A percentile compares a stretch with the other conserved stretches of the same genome.
Evolutionary conservation across 2,113 vertebrate genomes (phyloP).

Genomic region (Pardalotus punctatus): DNA sequence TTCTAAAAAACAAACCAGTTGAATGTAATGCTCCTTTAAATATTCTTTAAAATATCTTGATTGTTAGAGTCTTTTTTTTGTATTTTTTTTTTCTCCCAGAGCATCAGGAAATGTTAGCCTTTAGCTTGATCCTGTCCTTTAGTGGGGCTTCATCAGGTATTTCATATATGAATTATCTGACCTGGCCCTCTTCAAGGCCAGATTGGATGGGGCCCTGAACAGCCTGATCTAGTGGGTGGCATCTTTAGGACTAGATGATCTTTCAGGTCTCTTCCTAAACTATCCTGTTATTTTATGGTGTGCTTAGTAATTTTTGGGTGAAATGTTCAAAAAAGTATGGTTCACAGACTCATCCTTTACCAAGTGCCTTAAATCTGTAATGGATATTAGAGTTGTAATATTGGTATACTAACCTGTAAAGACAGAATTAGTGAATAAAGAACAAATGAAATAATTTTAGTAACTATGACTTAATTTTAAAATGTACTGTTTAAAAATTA

Average conservation of each 20-base stretch:
- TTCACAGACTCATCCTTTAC: background rate
- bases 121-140: background rate
- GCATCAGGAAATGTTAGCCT: background rate
- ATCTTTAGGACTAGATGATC: background rate
- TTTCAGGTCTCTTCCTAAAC: background rate
- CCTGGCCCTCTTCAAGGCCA: background rate
- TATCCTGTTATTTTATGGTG: background rate
- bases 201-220: background rate
- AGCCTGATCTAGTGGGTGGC: background rate
- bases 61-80: background rate
- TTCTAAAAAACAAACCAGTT: background rate
- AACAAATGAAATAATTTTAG: background rate
- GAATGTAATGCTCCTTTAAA: background rate
- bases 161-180: background rate
- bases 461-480: background rate
- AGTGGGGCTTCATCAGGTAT: background rate
- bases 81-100: accelerated
- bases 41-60: background rate
- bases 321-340: background rate
- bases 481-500: background rate
- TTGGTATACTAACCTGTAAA: background rate
- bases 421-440: background rate
- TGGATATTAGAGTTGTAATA: background rate
- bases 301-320: background rate
- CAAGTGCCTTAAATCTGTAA: background rate